Base-by-base conservation (phyloP, 92 coral and sea anemone species). In the Isaurus tuberculatus region DNA sequence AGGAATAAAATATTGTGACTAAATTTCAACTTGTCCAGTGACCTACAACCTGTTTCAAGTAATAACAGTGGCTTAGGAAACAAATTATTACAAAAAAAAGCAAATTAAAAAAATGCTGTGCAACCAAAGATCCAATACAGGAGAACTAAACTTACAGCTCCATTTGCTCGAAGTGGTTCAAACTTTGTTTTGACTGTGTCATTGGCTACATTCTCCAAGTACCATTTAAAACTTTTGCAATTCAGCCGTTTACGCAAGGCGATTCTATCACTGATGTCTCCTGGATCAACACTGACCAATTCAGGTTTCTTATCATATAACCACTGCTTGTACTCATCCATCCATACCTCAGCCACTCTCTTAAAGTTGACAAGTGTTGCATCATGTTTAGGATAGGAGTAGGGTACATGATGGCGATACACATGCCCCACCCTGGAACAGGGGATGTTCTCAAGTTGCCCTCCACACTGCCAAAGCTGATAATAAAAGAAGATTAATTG, bases 291-390 rank as follows among this genome's bases (percentile, higher is more conserved):
- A 65, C 48, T 40, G 68, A 85, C 86, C 19, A 97, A 89, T 55
- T 92, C 92, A 1, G 99, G 99, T 80, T 94, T 88, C 84, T 91
- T 90, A 84, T 94, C 94, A 80, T 97, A 97, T 20, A 97, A 79
- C 99, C 99, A 97, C 17, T 92, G 93, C 55, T 97, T 97, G 84
- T 97, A 97, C 42, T 97, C 99, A 65, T 97, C 99, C 99, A 97
- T 94, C 99, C 99, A 97, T 1, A 97, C 99, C 69, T 97, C 99
- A 9, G 99, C 99, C 11, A 97, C 99, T 32, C 99, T 91, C 31
- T 92, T 91, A 77, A 97, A 97, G 71, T 97, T 97, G 33, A 92
- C 83, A 11, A 93, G 85, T 49, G 98, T 94, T 20, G 99, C 99
- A 78, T 97, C 98, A 69, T 92, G 92, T 43, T 97, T 97, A 19